Percentiles rank a stretch among this genome's conserved stretches.
Conservation (phyloP, 2,888 invertebrate species). For the Chorisops tibialis region DNA sequence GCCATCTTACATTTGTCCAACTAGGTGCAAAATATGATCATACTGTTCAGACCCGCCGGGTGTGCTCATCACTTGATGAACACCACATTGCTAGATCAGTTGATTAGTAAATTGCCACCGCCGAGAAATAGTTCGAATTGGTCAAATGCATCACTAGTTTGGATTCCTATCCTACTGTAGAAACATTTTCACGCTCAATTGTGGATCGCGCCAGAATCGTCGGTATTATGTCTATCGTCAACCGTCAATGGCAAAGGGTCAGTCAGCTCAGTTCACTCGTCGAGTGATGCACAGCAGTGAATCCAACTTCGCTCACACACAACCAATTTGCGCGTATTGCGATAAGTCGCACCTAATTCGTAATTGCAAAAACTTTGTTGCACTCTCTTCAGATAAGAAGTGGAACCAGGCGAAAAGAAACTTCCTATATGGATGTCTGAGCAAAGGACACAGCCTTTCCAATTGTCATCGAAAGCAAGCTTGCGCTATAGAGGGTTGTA, state of each 20-base stretch:
- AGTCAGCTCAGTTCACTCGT: background rate
- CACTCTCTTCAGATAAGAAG: background rate
- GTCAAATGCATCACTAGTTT: background rate
- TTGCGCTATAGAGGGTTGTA: background rate
- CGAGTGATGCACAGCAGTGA: background rate
- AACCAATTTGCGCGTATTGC: background rate
- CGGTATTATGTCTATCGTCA: background rate
- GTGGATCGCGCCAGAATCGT: background rate
- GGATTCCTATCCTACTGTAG: background rate
- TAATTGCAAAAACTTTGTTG: background rate
- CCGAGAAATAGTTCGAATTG: slow-evolving; percentile 2
- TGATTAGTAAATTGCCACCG: background rate
- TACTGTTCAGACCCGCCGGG: background rate
- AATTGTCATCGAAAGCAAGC: background rate
- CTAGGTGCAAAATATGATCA: background rate
- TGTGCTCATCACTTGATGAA: background rate
- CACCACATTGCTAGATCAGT: background rate
- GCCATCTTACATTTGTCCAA: slow-evolving; percentile 24
- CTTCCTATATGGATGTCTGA: background rate
- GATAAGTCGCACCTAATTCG: background rate
- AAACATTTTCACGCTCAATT: background rate
- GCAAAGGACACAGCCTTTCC: background rate
- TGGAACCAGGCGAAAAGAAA: background rate
- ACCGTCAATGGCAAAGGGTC: no score
- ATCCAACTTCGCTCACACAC: no score